Conservation (phyloP, 2,797 vertebrate species). For the Acropternis orthonyx region DNA sequence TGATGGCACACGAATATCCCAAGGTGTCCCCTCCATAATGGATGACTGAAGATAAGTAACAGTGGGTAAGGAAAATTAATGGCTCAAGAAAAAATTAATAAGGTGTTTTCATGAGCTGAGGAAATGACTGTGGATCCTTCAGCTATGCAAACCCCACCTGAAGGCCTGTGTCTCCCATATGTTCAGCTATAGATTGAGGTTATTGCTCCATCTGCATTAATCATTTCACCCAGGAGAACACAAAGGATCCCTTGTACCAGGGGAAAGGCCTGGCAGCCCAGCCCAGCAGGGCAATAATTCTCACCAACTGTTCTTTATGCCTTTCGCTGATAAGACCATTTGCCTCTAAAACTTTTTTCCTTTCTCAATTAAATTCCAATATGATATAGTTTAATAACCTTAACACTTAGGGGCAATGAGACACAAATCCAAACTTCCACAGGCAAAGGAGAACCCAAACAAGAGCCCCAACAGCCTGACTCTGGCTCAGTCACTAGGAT, state of each 20-base stretch:
- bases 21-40: neutral
- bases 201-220: neutral
- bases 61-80: neutral
- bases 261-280: neutral
- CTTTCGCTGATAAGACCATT: neutral
- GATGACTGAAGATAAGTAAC: neutral
- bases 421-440: neutral
- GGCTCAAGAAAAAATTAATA: constrained; percentile 13
- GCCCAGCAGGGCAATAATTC: neutral
- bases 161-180: neutral
- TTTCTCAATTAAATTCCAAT: neutral
- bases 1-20: neutral
- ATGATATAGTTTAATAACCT: neutral
- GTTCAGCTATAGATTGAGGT: neutral
- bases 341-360: neutral
- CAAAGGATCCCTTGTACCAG: neutral
- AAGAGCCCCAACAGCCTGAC: neutral
- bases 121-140: neutral
- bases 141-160: neutral
- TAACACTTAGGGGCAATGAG: neutral
- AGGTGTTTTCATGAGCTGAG: neutral
- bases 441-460: neutral
- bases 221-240: neutral
- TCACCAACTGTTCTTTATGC: neutral
- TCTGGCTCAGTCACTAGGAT: neutral